A percentile compares a stretch with the other conserved stretches of the same genome.
These are phyloP conservation scores for Melitaea athalia DNA, from an alignment of 2,888 invertebrate species.

Conservation along the genomic window DNA sequence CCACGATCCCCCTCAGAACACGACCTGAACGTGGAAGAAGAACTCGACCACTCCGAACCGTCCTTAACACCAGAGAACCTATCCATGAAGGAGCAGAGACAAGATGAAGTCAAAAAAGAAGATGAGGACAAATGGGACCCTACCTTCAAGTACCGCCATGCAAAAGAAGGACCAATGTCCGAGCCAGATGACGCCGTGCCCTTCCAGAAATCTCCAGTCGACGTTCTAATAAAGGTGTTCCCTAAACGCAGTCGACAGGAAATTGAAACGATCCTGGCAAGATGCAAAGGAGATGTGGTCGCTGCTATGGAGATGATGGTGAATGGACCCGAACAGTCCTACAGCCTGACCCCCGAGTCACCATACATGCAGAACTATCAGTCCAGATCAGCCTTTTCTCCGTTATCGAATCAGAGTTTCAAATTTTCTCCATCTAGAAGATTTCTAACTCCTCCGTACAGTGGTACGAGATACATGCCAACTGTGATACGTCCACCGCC, in stretches of 20 bases:
- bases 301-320: conserved; percentile 96
- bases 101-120: conserved; percentile 78
- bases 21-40: conserved; percentile 82
- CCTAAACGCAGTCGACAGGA: conserved; percentile 93
- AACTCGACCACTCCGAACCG: conserved; percentile 75
- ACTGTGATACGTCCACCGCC: conserved; percentile 86
- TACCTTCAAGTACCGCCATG: conserved; percentile 71
- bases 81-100: conserved; percentile 87
- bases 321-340: conserved; percentile 79
- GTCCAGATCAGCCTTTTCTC: conserved; percentile 90
- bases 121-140: conserved; percentile 75
- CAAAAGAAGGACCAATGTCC: conserved; percentile 50
- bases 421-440: conserved; percentile 87
- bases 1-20: conserved; percentile 56
- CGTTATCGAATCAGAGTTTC: conserved; percentile 84
- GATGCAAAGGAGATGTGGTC: conserved; percentile 94
- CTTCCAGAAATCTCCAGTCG: conserved; percentile 88
- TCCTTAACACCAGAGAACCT: conserved; percentile 90
- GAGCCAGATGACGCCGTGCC: conserved; percentile 56
- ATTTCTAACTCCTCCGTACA: conserved; percentile 91
- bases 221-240: conserved; percentile 94
- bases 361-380: conserved; percentile 77
- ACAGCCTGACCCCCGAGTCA: conserved; percentile 69
- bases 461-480: conserved; percentile 91
- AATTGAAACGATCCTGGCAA: conserved; percentile 91